phyloP scores from a whole-genome alignment of 2,797 vertebrate genomes.

The Pangasius macronema region DNA sequence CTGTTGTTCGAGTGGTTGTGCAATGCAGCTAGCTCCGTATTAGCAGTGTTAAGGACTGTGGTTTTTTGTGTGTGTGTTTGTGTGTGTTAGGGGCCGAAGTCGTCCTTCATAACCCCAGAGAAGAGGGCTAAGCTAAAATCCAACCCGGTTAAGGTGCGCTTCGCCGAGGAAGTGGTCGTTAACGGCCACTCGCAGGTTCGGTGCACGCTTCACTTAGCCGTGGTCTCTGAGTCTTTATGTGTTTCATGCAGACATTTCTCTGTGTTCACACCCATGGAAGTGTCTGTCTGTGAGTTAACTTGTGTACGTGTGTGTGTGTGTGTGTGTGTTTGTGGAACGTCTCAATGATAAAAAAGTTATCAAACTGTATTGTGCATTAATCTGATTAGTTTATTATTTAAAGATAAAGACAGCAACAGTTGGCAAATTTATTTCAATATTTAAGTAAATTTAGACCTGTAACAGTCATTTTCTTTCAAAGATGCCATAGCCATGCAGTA shows the following conservation, averaged over 20 bases:
- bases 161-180: conserved; percentile 94
- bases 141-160: conserved; percentile 94
- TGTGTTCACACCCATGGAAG: conserved; percentile 20
- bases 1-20: background rate
- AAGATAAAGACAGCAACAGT: background rate
- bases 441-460: background rate
- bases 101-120: conserved; percentile 94
- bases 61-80: conserved; percentile 11
- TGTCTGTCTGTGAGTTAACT: background rate
- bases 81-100: conserved; percentile 87
- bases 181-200: conserved; percentile 90
- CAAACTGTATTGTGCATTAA: background rate
- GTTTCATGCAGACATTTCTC: conserved; percentile 14
- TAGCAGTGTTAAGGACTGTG: background rate
- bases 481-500: background rate
- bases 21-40: too few species aligned
- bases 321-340: background rate
- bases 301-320: background rate
- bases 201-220: conserved; percentile 13
- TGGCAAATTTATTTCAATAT: background rate
- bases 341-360: background rate
- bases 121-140: conserved; percentile 91
- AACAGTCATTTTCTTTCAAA: background rate
- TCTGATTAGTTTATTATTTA: background rate
- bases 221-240: conserved; percentile 30